Evolutionary conservation across 2,113 vertebrate genomes (phyloP).

Genomic region (Pseudorasbora parva): DNA sequence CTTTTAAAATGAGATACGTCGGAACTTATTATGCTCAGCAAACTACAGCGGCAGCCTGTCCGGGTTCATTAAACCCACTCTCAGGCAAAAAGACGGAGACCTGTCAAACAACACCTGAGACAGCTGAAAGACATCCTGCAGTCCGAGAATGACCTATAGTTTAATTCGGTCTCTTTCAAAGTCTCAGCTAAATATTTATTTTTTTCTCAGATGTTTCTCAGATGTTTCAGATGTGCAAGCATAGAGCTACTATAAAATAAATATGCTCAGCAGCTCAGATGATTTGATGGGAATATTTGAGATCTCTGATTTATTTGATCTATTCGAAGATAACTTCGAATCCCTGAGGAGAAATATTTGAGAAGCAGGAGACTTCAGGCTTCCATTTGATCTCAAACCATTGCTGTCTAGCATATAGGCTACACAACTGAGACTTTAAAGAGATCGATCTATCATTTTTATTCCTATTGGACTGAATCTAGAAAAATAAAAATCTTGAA

Average conservation of each 20-base stretch:
- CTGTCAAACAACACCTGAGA: constrained; percentile 11
- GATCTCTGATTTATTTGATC: not conserved
- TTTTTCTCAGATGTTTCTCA: not conserved
- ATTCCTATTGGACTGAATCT: too few relatives aligned
- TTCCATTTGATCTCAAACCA: not conserved
- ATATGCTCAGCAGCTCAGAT: not conserved
- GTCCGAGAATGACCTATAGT: not conserved
- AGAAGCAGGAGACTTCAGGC: not conserved
- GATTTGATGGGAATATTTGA: not conserved
- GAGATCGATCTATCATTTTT: too few relatives aligned
- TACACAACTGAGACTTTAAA: not conserved
- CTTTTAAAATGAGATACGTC: constrained; percentile 52
- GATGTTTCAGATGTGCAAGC: not conserved
- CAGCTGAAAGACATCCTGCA: not conserved
- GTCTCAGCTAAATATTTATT: not conserved
- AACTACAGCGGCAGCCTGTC: constrained; percentile 6
- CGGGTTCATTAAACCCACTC: not conserved
- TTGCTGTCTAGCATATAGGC: not conserved
- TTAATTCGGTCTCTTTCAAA: too few relatives aligned
- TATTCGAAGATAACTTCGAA: not conserved
- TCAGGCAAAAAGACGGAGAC: constrained; percentile 13
- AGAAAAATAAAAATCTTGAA: too few relatives aligned
- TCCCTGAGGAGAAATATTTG: not conserved
- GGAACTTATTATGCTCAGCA: constrained; percentile 41
- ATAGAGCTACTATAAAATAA: not conserved